Base-by-base conservation (phyloP, 1,140 invertebrate species). In the Coenobita brevimanus region DNA sequence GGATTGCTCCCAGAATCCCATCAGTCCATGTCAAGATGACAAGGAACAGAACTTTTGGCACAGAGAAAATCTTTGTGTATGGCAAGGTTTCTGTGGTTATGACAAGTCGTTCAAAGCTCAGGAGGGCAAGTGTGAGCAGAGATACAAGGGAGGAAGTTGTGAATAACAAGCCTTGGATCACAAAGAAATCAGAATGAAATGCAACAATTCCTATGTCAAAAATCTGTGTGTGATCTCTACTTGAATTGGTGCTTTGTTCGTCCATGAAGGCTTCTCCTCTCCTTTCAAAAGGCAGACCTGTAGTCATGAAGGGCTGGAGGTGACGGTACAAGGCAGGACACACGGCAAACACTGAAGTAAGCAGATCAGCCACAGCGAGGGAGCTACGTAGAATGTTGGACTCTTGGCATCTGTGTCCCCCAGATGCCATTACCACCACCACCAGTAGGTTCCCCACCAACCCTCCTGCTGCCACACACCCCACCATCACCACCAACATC, bases 331-430 rank as follows among this genome's bases (percentile, higher is more conserved):
- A 17, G 67, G 67, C n/a, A 33, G 67, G 67, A 13, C 27, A 38
- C 17, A 71, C 38, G 30, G 38, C 30, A 10, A 71, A 71, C n/a
- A 71, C 27, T 3, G 27, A 27, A 1, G 67, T 71, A 3, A 71
- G 33, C 27, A 71, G 67, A 71, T 71, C 67, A 71, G 67, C 67
- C 6, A 71, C n/a, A 30, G 67, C 67, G 17, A 71, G 33, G n/a
- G 67, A 71, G 4, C n/a, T 71, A 17, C 67, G 67, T 21, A 71
- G 30, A 17, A 24, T 27, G 38, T 17, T 33, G 0, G 67, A 71
- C 15, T 71, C 67, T 30, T 50, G 46, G 6, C 46, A 50, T 50
- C 46, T 50, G 46, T 50, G 46, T 50, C 46, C 46, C 46, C 46
- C 46, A 8, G 46, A 50, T 50, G 17, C 46, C 46, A 50, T 50